phyloP scores from a whole-genome alignment of 2,113 vertebrate species.

The Raphicerus campestris region DNA sequence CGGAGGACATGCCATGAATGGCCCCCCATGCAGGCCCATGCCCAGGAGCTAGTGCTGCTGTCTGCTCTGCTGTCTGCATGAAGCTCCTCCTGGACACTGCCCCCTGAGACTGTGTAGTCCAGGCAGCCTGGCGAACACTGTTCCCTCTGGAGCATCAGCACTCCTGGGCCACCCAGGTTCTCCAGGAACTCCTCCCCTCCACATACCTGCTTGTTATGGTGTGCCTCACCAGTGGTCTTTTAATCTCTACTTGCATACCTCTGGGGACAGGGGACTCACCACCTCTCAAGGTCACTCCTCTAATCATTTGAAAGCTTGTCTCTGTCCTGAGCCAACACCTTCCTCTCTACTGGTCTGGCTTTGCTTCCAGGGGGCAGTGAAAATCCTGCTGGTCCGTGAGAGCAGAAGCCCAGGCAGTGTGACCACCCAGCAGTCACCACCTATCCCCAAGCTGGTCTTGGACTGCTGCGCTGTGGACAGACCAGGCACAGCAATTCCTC shows the following conservation, averaged over 20 bases:
- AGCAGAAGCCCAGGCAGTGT: no score
- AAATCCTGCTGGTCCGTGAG: neutral
- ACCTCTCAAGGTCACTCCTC: neutral
- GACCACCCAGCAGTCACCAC: neutral
- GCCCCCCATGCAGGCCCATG: rapidly evolving
- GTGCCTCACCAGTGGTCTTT: neutral
- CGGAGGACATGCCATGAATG: rapidly evolving
- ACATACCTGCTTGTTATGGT: neutral
- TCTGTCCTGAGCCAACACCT: neutral
- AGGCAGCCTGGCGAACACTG: rapidly evolving
- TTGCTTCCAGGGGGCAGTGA: neutral
- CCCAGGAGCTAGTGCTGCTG: no score
- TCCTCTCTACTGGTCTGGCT: neutral
- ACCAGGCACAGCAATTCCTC: neutral
- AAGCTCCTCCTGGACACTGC: neutral
- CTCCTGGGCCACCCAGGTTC: neutral
- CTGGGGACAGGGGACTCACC: neutral
- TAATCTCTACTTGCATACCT: neutral
- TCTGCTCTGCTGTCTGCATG: neutral
- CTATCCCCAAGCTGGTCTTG: neutral
- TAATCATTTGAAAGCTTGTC: neutral
- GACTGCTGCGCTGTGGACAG: neutral
- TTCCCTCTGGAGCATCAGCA: neutral
- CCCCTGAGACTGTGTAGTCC: neutral
- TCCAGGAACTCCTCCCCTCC: neutral